Conservation (phyloP, 2,113 vertebrate species). For the Steatornis caripensis region DNA sequence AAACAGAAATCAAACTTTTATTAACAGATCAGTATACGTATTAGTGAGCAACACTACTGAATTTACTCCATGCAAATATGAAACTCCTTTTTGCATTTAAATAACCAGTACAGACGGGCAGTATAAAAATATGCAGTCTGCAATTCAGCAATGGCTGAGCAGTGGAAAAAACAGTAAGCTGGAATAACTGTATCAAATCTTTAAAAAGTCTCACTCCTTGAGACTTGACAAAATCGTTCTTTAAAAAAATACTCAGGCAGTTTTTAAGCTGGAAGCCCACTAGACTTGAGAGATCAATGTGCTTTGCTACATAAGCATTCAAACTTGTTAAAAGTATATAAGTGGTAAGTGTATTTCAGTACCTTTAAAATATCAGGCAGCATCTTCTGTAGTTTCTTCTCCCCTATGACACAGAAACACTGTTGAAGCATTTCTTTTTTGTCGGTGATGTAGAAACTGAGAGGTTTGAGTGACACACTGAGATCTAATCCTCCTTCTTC, state of each 20-base stretch:
- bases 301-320: not conserved
- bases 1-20: not conserved
- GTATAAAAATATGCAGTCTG: not conserved
- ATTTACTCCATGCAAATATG: not conserved
- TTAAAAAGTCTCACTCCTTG: not conserved
- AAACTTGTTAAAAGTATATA: not conserved
- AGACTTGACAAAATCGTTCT: not conserved
- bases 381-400: slow-evolving; percentile 92
- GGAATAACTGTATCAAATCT: not conserved
- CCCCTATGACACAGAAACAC: slow-evolving; percentile 89
- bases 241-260: not conserved
- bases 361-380: slow-evolving; percentile 95
- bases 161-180: not conserved
- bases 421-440: slow-evolving; percentile 93
- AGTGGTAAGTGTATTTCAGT: not conserved
- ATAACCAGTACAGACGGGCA: not conserved
- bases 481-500: slow-evolving; percentile 95
- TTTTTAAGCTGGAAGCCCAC: not conserved
- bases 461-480: slow-evolving; percentile 83
- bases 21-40: not conserved
- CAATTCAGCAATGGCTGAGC: not conserved
- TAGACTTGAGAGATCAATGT: not conserved
- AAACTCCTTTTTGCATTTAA: not conserved
- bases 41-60: not conserved
- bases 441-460: slow-evolving; percentile 86